phyloP scores from a whole-genome alignment of 2,113 vertebrate genomes.

The Hiodon tergisus region DNA sequence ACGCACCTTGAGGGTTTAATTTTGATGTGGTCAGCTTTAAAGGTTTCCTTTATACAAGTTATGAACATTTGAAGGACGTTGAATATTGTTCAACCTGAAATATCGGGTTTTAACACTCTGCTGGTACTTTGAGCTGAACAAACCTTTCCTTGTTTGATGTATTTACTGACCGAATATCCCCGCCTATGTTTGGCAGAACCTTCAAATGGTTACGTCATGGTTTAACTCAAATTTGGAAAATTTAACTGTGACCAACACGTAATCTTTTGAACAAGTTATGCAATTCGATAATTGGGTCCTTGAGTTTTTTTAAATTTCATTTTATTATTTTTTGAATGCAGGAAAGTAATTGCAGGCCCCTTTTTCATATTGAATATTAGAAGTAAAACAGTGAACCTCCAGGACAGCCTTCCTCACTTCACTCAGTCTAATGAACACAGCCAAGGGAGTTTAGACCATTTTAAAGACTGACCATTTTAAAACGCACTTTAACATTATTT shows the following conservation, averaged over 20 bases:
- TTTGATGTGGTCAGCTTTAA: no score
- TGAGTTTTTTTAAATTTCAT: background rate
- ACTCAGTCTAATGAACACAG: background rate
- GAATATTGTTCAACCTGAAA: no score
- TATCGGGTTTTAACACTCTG: no score
- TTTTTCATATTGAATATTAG: slow-evolving; percentile 15
- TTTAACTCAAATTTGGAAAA: slow-evolving; percentile 58
- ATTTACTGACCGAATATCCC: no score
- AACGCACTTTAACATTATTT: no score
- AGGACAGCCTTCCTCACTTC: background rate
- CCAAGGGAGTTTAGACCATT: background rate
- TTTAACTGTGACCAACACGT: slow-evolving; percentile 40
- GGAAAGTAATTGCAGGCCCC: background rate
- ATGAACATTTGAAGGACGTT: no score
- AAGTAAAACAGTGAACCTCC: slow-evolving; percentile 23
- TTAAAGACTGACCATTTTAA: no score
- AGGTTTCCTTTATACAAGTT: no score
- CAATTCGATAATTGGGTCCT: slow-evolving; percentile 24
- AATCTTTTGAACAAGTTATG: slow-evolving; percentile 36
- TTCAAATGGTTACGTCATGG: slow-evolving; percentile 57
- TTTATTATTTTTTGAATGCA: background rate
- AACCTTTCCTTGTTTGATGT: no score
- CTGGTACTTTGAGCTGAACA: no score
- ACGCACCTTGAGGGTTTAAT: no score
- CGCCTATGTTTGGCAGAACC: slow-evolving; percentile 36